Base-by-base conservation (phyloP, 1,140 invertebrate genomes). In the Lordiphosa collinella region DNA sequence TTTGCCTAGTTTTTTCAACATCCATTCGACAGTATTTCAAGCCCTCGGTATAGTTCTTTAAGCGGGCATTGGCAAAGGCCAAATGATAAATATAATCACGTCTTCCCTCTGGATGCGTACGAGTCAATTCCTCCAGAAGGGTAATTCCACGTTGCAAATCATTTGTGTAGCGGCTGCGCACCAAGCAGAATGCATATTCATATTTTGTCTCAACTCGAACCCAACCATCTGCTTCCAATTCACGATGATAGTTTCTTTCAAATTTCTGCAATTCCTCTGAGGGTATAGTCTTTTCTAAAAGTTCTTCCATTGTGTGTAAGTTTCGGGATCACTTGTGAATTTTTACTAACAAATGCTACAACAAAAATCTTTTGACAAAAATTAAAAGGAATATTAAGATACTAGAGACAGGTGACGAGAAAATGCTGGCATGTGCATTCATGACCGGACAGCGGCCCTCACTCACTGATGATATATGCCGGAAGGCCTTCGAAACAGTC, bases 11-110 rank as follows among this genome's bases (percentile, higher is more conserved):
- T 18, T 95, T 95, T 90, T 98, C 96, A 40, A 96, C 93, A 87
- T 93, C 91, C 10, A 97, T 90, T 78, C 94, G 92, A 1, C 95
- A 92, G 89, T 95, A 97, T 32, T 94, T 92, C 37, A 97, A 88
- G 3, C 96, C 95, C 89, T 93, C 92, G 35, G 92, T 92, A 87
- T 96, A 98, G 87, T 98, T 94, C 93, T 94, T 95, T 60, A 98
- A 91, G 88, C 96, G 93, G n/a, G 96, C 95, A 91, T 96, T 94
- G 36, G 95, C 97, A 82, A 98, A 92, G 0, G 96, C 95, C 89
- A 99, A 91, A 89, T 97, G 98, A 90, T 96, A 99, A 13, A 98
- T 90, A 89, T 97, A 98, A 90, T 99, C 97, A 52, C 97, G 90
- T 84, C 94, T 95, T 13, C 92, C 92, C 38, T 94, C 94, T 52